A percentile compares a stretch with the other conserved stretches of the same genome.
phyloP scores from a whole-genome alignment of 2,888 invertebrate genomes.

The Balanococcus diminutus region DNA sequence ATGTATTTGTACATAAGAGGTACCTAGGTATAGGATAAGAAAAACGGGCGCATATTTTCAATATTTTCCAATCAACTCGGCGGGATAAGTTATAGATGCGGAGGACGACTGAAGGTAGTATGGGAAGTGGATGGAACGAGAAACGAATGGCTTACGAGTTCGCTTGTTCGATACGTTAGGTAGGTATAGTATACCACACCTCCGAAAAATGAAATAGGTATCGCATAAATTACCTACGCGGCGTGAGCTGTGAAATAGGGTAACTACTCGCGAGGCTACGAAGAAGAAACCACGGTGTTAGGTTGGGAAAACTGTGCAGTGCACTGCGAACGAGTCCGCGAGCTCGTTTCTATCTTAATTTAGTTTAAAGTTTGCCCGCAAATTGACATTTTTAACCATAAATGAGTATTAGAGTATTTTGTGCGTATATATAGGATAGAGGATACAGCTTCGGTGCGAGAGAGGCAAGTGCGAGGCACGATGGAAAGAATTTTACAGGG shows the following conservation, averaged over 20 bases:
- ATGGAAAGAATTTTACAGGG: background rate
- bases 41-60: conserved; percentile 2
- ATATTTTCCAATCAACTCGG: background rate
- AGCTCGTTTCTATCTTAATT: conserved; percentile 11
- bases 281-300: no score
- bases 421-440: background rate
- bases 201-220: background rate
- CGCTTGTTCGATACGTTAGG: background rate
- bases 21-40: background rate
- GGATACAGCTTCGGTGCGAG: background rate
- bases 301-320: background rate
- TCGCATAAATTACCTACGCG: conserved; percentile 2
- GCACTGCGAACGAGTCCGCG: background rate
- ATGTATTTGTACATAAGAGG: no score
- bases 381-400: conserved; percentile 25
- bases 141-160: background rate
- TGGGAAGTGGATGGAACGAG: background rate
- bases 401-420: background rate
- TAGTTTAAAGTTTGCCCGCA: background rate
- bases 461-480: background rate
- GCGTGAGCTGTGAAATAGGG: background rate
- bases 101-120: background rate
- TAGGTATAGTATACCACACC: background rate
- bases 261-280: background rate
- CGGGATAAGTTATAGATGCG: background rate